Evolutionary conservation across 2,113 vertebrate species (phyloP), one percentile per base, ranked within the genome.

Genomic region (Blennius ocellaris): DNA sequence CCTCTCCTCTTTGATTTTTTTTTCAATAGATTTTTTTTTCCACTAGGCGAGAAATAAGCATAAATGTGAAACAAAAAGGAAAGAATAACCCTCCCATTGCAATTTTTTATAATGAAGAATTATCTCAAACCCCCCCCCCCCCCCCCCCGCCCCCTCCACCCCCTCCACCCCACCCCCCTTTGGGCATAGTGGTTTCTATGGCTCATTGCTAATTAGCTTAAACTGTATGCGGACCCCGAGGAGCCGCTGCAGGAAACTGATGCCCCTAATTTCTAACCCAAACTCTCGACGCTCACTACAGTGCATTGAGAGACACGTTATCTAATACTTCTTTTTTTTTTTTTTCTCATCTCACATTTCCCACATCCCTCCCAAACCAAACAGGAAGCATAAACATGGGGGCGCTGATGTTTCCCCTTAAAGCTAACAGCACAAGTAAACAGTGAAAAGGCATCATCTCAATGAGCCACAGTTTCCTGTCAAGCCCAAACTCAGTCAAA

Each of bases 131-230:
- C 63, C 1, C 14, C 55, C 49, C 17, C 51, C 47, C 63, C 1
- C n/a, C 55, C 49, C 17, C 51, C 47, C 11, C 54, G 74, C 64
- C 50, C n/a, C n/a, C n/a, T n/a, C n/a, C n/a, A n/a, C n/a, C n/a
- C 11, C 58, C 76, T 83, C 72, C 63, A 1, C n/a, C 55, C 49
- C 17, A 48, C 47, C 11, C 54, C 76, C 64, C 50, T 61, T 47
- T 69, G 61, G 76, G 63, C 74, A 73, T 71, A 54, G 62, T 55
- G 63, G 76, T 69, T 68, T 82, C 53, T 74, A 57, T 78, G 71
- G 78, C 81, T 81, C 59, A 67, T 73, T 77, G 71, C 45, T 77
- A 76, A 90, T 87, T 77, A 86, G 60, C 66, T 83, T 60, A 73
- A 84, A 86, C 69, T 80, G 66, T 82, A 87, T 78, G 76, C 78